These are phyloP conservation scores for Corythornis madagascariensis DNA, from an alignment of 2,113 vertebrate genomes.

Conservation along the genomic window DNA sequence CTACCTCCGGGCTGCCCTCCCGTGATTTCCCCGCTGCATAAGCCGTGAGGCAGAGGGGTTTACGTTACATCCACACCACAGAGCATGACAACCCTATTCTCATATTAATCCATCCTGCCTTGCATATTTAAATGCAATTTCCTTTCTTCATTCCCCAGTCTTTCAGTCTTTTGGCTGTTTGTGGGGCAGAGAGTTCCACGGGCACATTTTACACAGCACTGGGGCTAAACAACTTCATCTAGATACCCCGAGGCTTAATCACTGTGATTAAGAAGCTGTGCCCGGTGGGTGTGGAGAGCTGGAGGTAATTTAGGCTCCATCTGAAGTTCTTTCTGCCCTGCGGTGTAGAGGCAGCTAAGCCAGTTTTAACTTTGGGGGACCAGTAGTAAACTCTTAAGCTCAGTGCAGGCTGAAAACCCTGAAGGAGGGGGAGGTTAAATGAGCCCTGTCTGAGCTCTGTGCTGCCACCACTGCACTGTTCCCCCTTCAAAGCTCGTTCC, in stretches of 20 bases:
- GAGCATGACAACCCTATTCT: neutral
- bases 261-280: neutral
- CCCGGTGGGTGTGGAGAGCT: neutral
- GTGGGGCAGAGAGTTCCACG: neutral
- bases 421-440: neutral
- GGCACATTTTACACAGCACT: neutral
- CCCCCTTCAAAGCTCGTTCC: neutral
- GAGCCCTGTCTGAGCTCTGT: neutral
- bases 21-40: accelerated
- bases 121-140: neutral
- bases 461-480: neutral
- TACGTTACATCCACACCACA: neutral
- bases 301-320: neutral
- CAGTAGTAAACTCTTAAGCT: neutral
- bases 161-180: neutral
- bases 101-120: neutral
- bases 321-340: accelerated
- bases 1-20: neutral
- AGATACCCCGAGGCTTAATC: neutral
- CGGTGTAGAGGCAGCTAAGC: neutral
- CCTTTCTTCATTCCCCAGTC: neutral
- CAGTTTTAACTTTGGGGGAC: neutral
- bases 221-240: neutral
- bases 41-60: neutral
- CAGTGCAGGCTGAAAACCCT: neutral